Conservation (phyloP, 2,888 invertebrate genomes). For the Sinelater perroti region DNA sequence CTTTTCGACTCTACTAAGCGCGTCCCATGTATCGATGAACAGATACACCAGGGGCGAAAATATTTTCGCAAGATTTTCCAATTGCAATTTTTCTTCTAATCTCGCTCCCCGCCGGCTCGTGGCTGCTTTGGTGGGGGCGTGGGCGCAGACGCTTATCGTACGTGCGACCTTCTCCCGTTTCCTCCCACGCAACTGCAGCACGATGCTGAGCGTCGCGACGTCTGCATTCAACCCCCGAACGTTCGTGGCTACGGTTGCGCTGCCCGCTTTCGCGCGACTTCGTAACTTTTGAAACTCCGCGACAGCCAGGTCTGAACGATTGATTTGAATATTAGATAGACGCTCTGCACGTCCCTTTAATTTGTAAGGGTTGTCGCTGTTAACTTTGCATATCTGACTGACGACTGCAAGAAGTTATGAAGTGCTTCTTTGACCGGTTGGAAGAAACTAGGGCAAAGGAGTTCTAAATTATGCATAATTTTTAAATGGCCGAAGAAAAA, state of each 20-base stretch:
- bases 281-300: constrained; percentile 21
- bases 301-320: no score
- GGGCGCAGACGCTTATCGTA: constrained; percentile 47
- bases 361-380: no score
- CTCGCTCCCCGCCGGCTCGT: constrained; percentile 34
- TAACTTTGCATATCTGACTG: not conserved
- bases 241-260: constrained; percentile 39
- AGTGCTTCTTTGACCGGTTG: constrained; percentile 1
- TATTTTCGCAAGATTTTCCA: constrained; percentile 20
- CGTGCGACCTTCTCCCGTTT: constrained; percentile 41
- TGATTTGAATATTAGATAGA: no score
- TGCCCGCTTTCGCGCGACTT: constrained; percentile 24
- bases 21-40: constrained; percentile 9
- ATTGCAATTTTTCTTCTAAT: constrained; percentile 34
- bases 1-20: not conserved
- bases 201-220: constrained; percentile 49
- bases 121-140: constrained; percentile 40
- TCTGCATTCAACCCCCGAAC: constrained; percentile 44
- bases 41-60: constrained; percentile 16
- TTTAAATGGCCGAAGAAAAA: constrained; percentile 49
- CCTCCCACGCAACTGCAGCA: constrained; percentile 48
- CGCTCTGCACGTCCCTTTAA: no score
- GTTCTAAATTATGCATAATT: not conserved
- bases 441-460: constrained; percentile 1
- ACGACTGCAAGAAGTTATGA: not conserved